Base-by-base conservation (phyloP, 2,797 vertebrate species). In the Bradypodion ventrale region DNA sequence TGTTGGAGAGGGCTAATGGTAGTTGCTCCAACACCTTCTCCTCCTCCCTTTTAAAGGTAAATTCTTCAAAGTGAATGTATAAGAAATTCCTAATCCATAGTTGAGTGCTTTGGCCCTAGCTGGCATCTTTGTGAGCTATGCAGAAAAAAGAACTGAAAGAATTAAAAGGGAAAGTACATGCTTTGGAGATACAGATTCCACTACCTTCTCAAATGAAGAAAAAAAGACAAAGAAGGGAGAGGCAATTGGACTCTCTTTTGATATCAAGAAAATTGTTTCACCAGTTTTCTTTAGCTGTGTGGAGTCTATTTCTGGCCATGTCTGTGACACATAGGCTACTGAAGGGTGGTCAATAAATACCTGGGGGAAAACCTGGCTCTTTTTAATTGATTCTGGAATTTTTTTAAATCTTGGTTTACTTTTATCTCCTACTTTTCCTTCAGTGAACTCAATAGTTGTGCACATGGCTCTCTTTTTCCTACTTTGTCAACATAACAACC, bases 61-160 rank as follows among this genome's bases (percentile, higher is more conserved):
- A 0, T 2, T 7, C 40, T 29, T n/a, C 35, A 52, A 27, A 73
- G 56, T 9, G 13, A 27, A 21, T 44, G 35, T 21, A 13, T 3
- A 49, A 25, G 44, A 46, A 59, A 40, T 15, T 60, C 40, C 8
- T 23, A 12, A 16, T 19, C 52, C n/a, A 56, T 66, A 72, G 10
- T 42, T 6, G 56, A 2, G 5, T 35, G 60, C 4, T 63, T 19
- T 21, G 63, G 23, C 78, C 86, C 32, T 37, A 82, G 87, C 6
- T 40, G 5, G 19, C 56, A 49, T 29, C n/a, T 9, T 0, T 1
- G 9, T 19, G 7, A 62, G 60, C 35, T 4, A 0, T 6, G 7
- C 3, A 46, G 13, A 59, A 42, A 35, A 37, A 16, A 19, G 19
- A 35, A 12, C 7, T 46, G 13, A n/a, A n/a, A n/a, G n/a, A n/a